These are phyloP conservation scores for Acrossocheilus wenchowensis DNA, from an alignment of 2,797 vertebrate genomes.

Conservation along the genomic window DNA sequence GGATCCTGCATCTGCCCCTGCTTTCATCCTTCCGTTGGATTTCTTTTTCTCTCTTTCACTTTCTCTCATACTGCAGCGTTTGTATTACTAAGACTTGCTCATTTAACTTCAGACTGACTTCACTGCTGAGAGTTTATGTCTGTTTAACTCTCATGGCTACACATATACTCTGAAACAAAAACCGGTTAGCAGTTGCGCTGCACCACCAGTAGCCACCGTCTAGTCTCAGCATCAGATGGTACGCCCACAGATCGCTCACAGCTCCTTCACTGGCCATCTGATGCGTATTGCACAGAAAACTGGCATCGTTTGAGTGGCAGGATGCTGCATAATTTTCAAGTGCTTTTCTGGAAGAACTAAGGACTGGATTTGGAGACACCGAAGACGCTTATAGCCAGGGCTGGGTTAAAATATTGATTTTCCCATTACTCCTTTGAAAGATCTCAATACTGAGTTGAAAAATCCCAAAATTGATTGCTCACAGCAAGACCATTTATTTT, in stretches of 20 bases:
- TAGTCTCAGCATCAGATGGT: constrained; percentile 30
- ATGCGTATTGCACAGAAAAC: constrained; percentile 24
- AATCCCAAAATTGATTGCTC: background rate
- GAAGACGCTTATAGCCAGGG: background rate
- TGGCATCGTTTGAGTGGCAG: constrained; percentile 10
- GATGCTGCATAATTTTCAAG: background rate
- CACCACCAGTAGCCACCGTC: background rate
- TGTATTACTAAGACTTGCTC: constrained; percentile 48
- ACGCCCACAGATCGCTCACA: constrained; percentile 22
- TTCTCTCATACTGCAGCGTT: constrained; percentile 51
- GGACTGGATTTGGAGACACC: background rate
- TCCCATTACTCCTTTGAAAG: background rate
- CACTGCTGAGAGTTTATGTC: constrained; percentile 62
- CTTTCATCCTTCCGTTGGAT: constrained; percentile 52
- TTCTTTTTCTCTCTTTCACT: constrained; percentile 16
- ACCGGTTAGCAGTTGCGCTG: background rate
- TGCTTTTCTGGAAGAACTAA: background rate
- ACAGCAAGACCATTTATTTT: background rate
- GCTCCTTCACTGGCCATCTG: constrained; percentile 36
- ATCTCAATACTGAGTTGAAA: background rate
- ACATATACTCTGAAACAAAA: constrained; percentile 6
- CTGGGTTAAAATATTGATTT: constrained; percentile 17
- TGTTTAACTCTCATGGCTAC: constrained; percentile 50
- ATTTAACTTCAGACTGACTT: constrained; percentile 54
- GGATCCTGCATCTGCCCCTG: constrained; percentile 62